Percentiles rank a stretch among this genome's conserved stretches.
Conservation (phyloP, 2,113 vertebrate species). For the Pollimyrus isidori region DNA sequence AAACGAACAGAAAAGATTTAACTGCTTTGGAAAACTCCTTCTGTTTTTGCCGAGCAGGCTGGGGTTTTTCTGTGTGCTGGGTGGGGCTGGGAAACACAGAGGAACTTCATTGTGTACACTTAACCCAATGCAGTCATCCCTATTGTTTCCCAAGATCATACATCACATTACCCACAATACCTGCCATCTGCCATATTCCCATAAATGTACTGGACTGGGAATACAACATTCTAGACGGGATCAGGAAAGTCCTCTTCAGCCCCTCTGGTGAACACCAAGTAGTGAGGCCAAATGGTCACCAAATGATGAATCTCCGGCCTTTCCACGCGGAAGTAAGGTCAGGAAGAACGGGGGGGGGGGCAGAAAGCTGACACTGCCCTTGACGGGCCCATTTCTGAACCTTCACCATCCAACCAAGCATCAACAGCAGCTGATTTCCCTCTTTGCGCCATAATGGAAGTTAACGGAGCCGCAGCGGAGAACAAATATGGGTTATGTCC, state of each 20-base stretch:
- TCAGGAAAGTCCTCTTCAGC: neutral
- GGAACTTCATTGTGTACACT: neutral
- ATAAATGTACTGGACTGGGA: neutral
- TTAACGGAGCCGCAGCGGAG: neutral
- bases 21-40: neutral
- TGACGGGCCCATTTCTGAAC: neutral
- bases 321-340: neutral
- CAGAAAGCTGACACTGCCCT: neutral
- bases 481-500: neutral
- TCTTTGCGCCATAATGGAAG: neutral
- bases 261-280: neutral
- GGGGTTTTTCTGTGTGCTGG: neutral
- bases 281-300: neutral
- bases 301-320: neutral
- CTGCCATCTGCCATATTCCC: neutral
- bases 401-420: neutral
- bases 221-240: neutral
- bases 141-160: neutral
- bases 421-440: neutral
- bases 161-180: neutral
- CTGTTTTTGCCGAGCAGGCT: neutral
- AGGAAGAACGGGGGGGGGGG: neutral
- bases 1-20: neutral
- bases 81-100: neutral
- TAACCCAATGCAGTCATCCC: neutral